Evolutionary conservation across 1,140 invertebrate genomes (phyloP).

Genomic region (Trichonephila clavipes): DNA sequence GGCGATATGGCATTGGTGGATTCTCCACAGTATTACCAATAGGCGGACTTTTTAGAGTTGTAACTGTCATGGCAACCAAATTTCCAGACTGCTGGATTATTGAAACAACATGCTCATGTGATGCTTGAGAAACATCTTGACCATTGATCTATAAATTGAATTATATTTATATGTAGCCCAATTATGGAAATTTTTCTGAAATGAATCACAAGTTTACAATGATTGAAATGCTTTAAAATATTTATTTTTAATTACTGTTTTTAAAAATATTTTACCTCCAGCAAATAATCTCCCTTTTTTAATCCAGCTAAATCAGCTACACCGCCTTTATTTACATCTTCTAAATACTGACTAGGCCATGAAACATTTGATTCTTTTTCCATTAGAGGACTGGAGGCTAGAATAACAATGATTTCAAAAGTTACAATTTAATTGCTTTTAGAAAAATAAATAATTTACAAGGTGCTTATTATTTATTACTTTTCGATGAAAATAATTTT

Average conservation of each 20-base stretch:
- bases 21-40: slow-evolving; percentile 48
- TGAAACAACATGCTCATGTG: slow-evolving; percentile 98
- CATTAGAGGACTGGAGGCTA: slow-evolving; percentile 92
- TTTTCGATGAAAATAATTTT: no score
- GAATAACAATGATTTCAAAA: background rate
- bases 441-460: no score
- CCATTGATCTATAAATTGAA: slow-evolving; percentile 90
- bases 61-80: slow-evolving; percentile 95
- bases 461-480: no score
- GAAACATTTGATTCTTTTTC: slow-evolving; percentile 90
- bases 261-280: slow-evolving; percentile 86
- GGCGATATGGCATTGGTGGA: slow-evolving; percentile 58
- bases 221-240: no score
- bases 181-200: no score
- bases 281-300: slow-evolving; percentile 95
- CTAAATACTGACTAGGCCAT: slow-evolving; percentile 98
- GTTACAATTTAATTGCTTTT: no score
- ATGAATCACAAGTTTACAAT: no score
- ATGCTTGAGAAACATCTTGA: slow-evolving; percentile 95
- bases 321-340: slow-evolving; percentile 97
- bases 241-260: background rate
- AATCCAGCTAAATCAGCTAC: slow-evolving; percentile 98
- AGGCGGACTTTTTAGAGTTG: slow-evolving; percentile 78
- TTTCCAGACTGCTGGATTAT: slow-evolving; percentile 96
- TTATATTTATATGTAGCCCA: no score